Base-by-base conservation (phyloP, 1,140 invertebrate species). In the Pseudomyrmex cubaensis region DNA sequence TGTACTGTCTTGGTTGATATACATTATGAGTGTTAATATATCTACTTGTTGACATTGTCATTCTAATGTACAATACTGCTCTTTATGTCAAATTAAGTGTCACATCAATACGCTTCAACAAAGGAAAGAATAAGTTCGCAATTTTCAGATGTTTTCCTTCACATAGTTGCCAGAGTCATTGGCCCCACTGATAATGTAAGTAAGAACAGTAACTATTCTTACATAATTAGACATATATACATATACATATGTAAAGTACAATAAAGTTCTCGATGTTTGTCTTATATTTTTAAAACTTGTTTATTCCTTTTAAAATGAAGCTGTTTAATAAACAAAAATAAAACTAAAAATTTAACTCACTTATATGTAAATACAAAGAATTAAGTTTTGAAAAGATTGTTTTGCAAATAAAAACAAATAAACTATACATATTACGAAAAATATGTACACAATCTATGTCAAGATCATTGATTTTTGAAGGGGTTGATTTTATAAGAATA, bases 101-200 rank as follows among this genome's bases (percentile, higher is more conserved):
- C 35, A 59, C 54, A 70, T 78, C 66, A 59, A 20, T 70, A 78
- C 0, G 15, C 0, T 48, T 78, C 8, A 35, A 78, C 12, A 78
- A 25, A 59, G 2, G 10, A 70, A 70, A 35, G 12, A 48, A 59
- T 78, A 3, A 78, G 64, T 54, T 64, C 1, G 15, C n/a, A 66
- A 70, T 48, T 54, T 25, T 35, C 20, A 46, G 13, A 48, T 8
- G 44, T 78, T 70, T 9, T 15, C 59, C 35, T 25, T 5, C 17
- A 25, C 15, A 15, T 7, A 20, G 54, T 70, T 78, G 64, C 66
- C 76, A 78, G 52, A 54, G 76, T 78, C 76, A 70, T 70, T 66
- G 20, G 50, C 76, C 35, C 67, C 69, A 56, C n/a, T 59, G 76
- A 70, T 78, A 78, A 70, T 1, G 8, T 3, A n/a, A 52, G 12